phyloP scores from a whole-genome alignment of 2,888 invertebrate genomes.

The Pterostichus niger region DNA sequence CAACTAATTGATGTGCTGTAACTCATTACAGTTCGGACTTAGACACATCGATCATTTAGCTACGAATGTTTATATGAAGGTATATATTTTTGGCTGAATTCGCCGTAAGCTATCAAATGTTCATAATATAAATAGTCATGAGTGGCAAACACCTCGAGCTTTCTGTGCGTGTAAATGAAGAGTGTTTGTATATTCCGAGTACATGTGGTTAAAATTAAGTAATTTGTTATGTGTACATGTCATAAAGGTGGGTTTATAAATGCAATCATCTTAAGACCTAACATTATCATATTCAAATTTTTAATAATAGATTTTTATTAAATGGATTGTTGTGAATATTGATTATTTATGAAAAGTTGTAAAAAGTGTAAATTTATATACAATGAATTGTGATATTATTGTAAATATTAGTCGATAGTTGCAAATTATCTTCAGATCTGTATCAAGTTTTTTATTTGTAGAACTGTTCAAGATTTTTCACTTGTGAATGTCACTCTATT shows the following conservation, averaged over 20 bases:
- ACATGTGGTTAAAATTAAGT: constrained; percentile 50
- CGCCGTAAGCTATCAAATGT: constrained; percentile 65
- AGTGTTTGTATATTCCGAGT: constrained; percentile 65
- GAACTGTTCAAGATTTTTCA: constrained; percentile 55
- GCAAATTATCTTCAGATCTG: constrained; percentile 51
- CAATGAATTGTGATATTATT: constrained; percentile 74
- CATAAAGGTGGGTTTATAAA: constrained; percentile 61
- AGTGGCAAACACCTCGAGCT: constrained; percentile 63
- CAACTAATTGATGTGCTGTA: constrained; percentile 58
- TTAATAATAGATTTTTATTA: constrained; percentile 67
- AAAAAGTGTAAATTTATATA: constrained; percentile 67
- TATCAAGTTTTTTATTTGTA: constrained; percentile 54
- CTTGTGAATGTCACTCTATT: constrained; percentile 60
- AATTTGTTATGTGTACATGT: constrained; percentile 60
- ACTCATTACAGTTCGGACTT: constrained; percentile 43
- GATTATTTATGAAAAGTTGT: constrained; percentile 66
- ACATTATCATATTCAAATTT: constrained; percentile 63
- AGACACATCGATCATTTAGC: constrained; percentile 54
- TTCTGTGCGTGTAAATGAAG: constrained; percentile 66
- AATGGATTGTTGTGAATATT: constrained; percentile 66
- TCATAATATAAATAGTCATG: constrained; percentile 60
- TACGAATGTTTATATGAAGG: constrained; percentile 62
- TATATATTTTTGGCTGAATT: constrained; percentile 66
- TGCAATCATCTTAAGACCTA: constrained; percentile 66
- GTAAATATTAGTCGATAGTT: constrained; percentile 74